phyloP scores from a whole-genome alignment of 2,888 invertebrate genomes.

The Himalopsyche anomala region DNA sequence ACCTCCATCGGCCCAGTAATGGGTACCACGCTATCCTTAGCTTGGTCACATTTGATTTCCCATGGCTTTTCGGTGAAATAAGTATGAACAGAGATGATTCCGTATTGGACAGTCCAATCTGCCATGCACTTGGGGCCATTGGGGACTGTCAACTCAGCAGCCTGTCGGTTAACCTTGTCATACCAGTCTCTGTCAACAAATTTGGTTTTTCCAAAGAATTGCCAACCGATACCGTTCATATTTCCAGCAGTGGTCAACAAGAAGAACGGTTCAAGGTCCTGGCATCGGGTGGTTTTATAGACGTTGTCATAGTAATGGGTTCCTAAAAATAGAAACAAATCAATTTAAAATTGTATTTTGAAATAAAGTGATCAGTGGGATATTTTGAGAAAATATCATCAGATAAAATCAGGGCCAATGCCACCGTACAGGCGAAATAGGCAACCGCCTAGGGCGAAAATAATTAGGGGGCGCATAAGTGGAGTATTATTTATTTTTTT shows the following conservation, averaged over 20 bases:
- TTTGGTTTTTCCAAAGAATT: conserved; percentile 55
- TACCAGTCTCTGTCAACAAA: conserved; percentile 55
- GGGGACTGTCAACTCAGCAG: conserved; percentile 58
- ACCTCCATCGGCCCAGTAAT: neutral
- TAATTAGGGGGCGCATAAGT: too few relatives aligned
- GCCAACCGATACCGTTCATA: conserved; percentile 61
- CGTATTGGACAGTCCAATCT: conserved; percentile 54
- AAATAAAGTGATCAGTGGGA: too few relatives aligned
- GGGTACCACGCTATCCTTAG: conserved; percentile 15
- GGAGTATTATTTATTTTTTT: too few relatives aligned
- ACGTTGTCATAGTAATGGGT: conserved; percentile 64
- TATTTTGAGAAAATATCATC: too few relatives aligned
- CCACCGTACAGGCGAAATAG: too few relatives aligned
- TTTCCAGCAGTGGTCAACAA: conserved; percentile 49
- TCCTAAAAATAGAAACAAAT: conserved; percentile 48
- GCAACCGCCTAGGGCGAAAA: too few relatives aligned
- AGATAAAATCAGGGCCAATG: too few relatives aligned
- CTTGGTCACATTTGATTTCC: conserved; percentile 46
- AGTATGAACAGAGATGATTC: conserved; percentile 62
- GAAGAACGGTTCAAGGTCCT: conserved; percentile 58
- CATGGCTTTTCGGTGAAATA: conserved; percentile 63
- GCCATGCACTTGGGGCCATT: conserved; percentile 59
- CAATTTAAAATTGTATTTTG: neutral
- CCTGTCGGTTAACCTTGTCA: conserved; percentile 50
- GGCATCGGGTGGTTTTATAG: conserved; percentile 46